Evolutionary conservation across 2,797 vertebrate genomes (phyloP), one percentile per base, ranked within the genome.

Genomic region (Cyclopterus lumpus): DNA sequence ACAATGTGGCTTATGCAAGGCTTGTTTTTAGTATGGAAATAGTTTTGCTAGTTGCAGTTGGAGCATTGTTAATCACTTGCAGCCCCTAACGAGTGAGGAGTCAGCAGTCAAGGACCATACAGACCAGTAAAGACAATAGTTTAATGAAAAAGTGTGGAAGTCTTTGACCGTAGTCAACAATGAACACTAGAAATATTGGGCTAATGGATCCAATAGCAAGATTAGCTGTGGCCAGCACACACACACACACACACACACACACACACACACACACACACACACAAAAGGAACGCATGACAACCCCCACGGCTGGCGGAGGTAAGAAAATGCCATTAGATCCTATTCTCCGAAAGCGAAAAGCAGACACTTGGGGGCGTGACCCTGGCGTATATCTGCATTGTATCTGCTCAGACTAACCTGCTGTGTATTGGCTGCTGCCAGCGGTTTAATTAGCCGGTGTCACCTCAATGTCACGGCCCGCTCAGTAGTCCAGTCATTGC

Each of bases 101-200:
- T 42, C 40, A 42, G 40, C 3, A 15, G 12, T 22, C 48, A 49
- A 49, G 10, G 20, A 9, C 8, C 20, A 8, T 6, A 7, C 6
- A 20, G 8, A 46, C 20, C 44, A 18, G 44, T 46, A 2, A 18
- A 15, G 5, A 46, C 44, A 40, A 40, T 12, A 46, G 44, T 46
- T 20, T 46, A 5, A 7, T 44, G 7, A 18, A 55, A 55, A 5
- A 30, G 15, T 55, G 0, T 0, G 14, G 18, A 24, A 0, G 11
- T 53, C 22, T 9, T 24, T 51, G 49, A 38, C 7, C 36, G 38
- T 38, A 46, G 6, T 20, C 44, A 18, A 18, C 18, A 8, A 46
- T 42, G 11, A 42, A 42, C 40, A 15, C 40, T 5, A 46, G 2
- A 46, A 8, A 8, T 46, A 20, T 8, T 20, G 8, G 18, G 44